Evolutionary conservation across 2,113 vertebrate genomes (phyloP).

Genomic region (Nestor notabilis): DNA sequence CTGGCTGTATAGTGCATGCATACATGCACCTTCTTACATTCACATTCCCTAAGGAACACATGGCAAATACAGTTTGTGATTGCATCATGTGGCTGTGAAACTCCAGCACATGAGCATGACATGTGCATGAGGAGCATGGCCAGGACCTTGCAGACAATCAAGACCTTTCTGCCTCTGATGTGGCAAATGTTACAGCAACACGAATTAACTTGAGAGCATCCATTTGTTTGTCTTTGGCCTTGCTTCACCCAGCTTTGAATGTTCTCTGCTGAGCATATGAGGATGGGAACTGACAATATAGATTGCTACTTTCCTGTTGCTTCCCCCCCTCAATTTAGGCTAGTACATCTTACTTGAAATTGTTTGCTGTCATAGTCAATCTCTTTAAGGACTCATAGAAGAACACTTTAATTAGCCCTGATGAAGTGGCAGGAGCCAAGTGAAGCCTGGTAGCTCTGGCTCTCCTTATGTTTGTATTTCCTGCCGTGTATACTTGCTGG

Average conservation of each 20-base stretch:
- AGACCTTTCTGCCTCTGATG: not conserved
- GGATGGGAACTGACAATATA: not conserved
- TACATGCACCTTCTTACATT: not conserved
- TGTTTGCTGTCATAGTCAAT: not conserved
- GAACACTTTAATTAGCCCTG: constrained; percentile 22
- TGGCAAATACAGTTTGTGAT: not conserved
- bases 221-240: not conserved
- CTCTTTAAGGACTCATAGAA: constrained; percentile 11
- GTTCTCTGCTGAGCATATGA: fast-evolving
- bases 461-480: constrained; percentile 16
- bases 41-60: not conserved
- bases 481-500: not conserved
- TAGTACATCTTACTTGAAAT: not conserved
- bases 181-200: not conserved
- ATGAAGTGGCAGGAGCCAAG: constrained; percentile 19
- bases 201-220: not conserved
- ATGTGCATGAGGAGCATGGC: fast-evolving
- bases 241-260: not conserved
- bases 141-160: not conserved
- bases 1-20: not conserved
- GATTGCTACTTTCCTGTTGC: not conserved
- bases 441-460: constrained; percentile 30
- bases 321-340: not conserved
- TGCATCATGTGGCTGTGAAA: not conserved
- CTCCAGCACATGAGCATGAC: fast-evolving